Percentiles rank a stretch among this genome's conserved stretches.
phyloP scores from a whole-genome alignment of 1,140 invertebrate species.

The Zaprionus lachaisei region DNA sequence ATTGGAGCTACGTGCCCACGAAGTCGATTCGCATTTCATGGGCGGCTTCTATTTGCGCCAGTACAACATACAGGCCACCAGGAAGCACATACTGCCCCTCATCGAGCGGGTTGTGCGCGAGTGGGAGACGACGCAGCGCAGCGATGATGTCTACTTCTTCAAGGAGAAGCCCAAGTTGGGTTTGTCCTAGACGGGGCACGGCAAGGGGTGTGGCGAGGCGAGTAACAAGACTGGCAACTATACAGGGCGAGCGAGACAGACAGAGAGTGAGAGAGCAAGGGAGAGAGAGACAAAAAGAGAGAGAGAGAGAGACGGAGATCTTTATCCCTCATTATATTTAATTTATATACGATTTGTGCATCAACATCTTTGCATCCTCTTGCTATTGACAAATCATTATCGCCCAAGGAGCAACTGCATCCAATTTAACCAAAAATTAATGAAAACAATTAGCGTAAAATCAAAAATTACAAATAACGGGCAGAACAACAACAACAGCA shows the following conservation, averaged over 20 bases:
- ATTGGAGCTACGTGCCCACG: constrained; percentile 47
- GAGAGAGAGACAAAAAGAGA: not conserved
- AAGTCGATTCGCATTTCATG: constrained; percentile 58
- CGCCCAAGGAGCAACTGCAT: not conserved
- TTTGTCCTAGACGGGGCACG: constrained; percentile 40
- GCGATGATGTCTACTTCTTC: constrained; percentile 67
- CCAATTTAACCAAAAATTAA: not conserved
- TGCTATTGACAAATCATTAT: not conserved
- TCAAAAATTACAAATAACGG: not conserved
- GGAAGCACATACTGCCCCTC: constrained; percentile 88
- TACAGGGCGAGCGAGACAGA: constrained; percentile 1
- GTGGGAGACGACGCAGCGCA: constrained; percentile 48
- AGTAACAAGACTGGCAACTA: not conserved
- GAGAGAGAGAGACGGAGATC: not conserved
- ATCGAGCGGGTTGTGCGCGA: constrained; percentile 84
- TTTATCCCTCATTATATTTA: not conserved
- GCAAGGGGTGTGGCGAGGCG: not conserved
- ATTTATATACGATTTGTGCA: not conserved
- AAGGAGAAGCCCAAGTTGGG: constrained; percentile 70
- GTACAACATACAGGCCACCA: constrained; percentile 86
- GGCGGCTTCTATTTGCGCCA: constrained; percentile 85
- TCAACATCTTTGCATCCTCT: not conserved
- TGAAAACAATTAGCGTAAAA: not conserved
- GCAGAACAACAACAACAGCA: not conserved
- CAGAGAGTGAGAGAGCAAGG: not conserved